Conservation (phyloP, 2,888 invertebrate species). For the Lithophane ornitopus region DNA sequence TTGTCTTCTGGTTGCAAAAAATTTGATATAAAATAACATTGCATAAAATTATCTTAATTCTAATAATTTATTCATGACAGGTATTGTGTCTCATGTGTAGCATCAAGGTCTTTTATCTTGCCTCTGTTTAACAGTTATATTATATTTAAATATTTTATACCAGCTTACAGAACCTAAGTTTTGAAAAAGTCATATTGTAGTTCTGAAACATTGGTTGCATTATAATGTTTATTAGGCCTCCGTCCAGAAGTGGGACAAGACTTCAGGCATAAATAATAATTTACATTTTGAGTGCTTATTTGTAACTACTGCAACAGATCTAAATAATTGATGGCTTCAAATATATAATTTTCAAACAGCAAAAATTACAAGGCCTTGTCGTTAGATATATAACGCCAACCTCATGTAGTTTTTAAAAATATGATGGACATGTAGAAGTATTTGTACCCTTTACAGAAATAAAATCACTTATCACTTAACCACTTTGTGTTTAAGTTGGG, state of each 20-base stretch:
- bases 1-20: conserved; percentile 15
- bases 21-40: conserved; percentile 35
- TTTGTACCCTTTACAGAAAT: too few species aligned
- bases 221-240: background rate
- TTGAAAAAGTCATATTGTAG: background rate
- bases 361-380: background rate
- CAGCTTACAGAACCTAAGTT: background rate
- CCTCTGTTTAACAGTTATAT: conserved; percentile 25
- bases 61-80: conserved; percentile 61
- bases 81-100: conserved; percentile 52
- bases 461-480: too few species aligned
- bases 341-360: background rate
- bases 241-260: too few species aligned
- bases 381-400: too few species aligned
- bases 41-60: conserved; percentile 43
- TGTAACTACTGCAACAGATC: background rate
- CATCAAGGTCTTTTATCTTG: conserved; percentile 56
- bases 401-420: too few species aligned
- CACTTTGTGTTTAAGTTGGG: too few species aligned
- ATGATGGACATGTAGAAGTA: too few species aligned
- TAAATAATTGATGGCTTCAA: background rate
- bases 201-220: background rate
- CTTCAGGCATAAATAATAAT: background rate
- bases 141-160: conserved; percentile 6
- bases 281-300: background rate